These are phyloP conservation scores for Oasisia sp. DNA, from an alignment of 2,888 invertebrate species.

Conservation along the genomic window DNA sequence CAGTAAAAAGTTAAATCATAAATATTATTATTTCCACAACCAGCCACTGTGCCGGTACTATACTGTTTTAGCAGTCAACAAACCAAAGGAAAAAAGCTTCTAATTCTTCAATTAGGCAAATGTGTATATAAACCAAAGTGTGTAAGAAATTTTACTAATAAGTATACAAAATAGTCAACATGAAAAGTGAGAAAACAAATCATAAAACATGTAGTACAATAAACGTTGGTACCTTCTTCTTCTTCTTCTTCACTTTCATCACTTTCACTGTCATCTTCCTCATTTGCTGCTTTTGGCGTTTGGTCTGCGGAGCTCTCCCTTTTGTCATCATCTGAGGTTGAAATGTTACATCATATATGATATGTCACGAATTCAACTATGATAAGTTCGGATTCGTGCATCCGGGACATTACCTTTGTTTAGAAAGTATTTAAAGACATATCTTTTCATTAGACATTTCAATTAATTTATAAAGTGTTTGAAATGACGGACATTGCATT, in stretches of 20 bases:
- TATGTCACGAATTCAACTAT: neutral
- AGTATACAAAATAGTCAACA: neutral
- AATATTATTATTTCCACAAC: no score
- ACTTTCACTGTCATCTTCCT: slow-evolving; percentile 40
- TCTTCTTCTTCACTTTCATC: slow-evolving; percentile 44
- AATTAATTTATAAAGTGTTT: no score
- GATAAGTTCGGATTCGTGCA: no score
- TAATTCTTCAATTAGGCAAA: neutral
- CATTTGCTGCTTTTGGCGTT: neutral
- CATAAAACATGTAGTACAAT: neutral
- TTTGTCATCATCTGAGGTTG: slow-evolving; percentile 24
- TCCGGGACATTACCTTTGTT: no score
- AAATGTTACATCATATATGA: slow-evolving; percentile 1
- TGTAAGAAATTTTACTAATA: neutral
- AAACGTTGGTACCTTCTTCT: neutral
- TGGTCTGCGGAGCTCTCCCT: slow-evolving; percentile 14
- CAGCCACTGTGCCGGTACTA: neutral
- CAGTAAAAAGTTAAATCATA: no score
- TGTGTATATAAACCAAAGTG: neutral
- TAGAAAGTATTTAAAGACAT: no score
- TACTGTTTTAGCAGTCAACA: neutral
- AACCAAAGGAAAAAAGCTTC: neutral
- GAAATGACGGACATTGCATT: no score
- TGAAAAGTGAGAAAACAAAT: neutral
- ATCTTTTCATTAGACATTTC: no score